Percentiles rank a stretch among this genome's conserved stretches.
phyloP scores from a whole-genome alignment of 2,797 vertebrate species.

The Heteromormyrus szaboi region DNA sequence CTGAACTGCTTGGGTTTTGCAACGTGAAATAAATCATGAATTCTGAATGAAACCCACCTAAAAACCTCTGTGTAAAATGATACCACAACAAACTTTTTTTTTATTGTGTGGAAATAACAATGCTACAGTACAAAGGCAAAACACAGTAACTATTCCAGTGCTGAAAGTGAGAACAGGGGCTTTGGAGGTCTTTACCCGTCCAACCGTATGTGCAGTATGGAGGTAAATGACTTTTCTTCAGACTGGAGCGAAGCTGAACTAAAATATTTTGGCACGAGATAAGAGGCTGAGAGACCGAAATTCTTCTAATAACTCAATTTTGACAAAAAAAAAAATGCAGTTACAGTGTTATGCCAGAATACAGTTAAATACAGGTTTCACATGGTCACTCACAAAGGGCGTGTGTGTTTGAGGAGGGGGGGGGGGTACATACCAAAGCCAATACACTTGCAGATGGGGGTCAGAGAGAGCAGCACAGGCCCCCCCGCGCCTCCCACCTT shows the following conservation, averaged over 20 bases:
- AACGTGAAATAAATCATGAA: not conserved
- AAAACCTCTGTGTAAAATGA: not conserved
- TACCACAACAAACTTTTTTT: not conserved
- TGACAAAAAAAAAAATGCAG: not conserved
- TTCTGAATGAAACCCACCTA: not conserved
- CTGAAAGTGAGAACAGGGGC: not conserved
- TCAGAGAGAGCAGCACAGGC: conserved; percentile 76
- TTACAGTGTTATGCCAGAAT: not conserved
- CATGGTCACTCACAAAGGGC: not conserved
- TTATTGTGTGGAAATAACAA: not conserved
- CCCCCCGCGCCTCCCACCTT: conserved; percentile 64
- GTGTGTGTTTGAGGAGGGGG: not conserved
- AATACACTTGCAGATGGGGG: conserved; percentile 80
- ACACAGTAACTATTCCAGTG: not conserved
- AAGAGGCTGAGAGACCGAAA: not conserved
- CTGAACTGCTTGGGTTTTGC: not conserved
- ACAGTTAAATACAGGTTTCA: not conserved
- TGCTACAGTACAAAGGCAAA: not conserved
- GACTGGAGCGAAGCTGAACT: not conserved
- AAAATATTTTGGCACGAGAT: not conserved
- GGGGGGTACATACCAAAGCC: conserved; percentile 73
- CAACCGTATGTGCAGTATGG: not conserved
- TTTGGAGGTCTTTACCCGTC: not conserved
- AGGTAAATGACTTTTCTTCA: not conserved
- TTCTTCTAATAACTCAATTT: not conserved